These are phyloP conservation scores for Epistrophe eligans DNA, from an alignment of 2,888 invertebrate genomes.

Conservation along the genomic window DNA sequence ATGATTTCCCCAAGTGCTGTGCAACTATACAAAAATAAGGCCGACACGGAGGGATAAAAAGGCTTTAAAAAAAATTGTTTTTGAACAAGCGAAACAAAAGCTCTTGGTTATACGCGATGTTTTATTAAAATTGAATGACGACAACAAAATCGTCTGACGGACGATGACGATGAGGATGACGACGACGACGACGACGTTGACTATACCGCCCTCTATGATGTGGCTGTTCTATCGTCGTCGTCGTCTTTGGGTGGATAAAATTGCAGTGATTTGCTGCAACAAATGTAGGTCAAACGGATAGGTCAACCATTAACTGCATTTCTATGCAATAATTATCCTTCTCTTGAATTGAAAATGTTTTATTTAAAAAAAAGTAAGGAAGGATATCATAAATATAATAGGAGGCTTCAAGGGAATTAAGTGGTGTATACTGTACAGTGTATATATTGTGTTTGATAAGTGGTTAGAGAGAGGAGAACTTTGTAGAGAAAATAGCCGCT, in stretches of 20 bases:
- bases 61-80: conserved; percentile 15
- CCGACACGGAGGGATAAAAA: conserved; percentile 34
- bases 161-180: not conserved
- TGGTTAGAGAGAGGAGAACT: not conserved
- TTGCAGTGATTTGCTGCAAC: conserved; percentile 41
- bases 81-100: conserved; percentile 29
- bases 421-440: not conserved
- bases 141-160: conserved; percentile 2
- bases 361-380: conserved; percentile 42
- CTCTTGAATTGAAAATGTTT: conserved; percentile 37
- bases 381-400: conserved; percentile 23
- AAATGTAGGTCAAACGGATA: conserved; percentile 51
- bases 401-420: conserved; percentile 9
- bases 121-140: conserved; percentile 55
- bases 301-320: conserved; percentile 54
- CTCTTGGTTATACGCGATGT: conserved; percentile 32
- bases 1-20: conserved; percentile 40
- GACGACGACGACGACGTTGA: not conserved
- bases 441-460: not conserved
- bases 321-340: conserved; percentile 40
- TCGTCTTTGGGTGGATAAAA: not conserved
- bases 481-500: conserved; percentile 11
- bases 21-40: conserved; percentile 31
- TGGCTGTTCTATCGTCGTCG: not conserved
- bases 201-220: conserved; percentile 19